Evolutionary conservation across 2,888 invertebrate genomes (phyloP).

Genomic region (Stenolophus ochropezus): DNA sequence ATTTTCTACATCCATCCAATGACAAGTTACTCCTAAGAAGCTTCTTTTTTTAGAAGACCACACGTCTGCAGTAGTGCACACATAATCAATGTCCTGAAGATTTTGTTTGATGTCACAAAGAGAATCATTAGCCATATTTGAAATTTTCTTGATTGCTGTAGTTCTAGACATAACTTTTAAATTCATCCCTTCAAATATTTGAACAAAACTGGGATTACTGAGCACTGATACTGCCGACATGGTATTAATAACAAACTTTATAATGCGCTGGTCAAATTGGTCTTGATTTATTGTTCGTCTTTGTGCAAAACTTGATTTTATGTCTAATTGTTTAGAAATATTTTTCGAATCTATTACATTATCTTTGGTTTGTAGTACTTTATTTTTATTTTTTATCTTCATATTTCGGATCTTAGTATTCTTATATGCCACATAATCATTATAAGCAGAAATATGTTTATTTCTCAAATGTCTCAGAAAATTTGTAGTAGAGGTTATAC

Average conservation of each 20-base stretch:
- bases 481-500: neutral
- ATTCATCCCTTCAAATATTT: neutral
- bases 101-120: neutral
- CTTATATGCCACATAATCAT: neutral
- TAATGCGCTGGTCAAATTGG: neutral
- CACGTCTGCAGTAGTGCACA: neutral
- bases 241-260: neutral
- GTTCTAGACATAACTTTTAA: neutral
- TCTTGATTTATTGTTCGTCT: neutral
- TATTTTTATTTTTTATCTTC: neutral
- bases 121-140: neutral
- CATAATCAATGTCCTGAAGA: neutral
- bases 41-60: slow-evolving; percentile 12
- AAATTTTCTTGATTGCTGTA: neutral
- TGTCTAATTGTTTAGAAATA: neutral
- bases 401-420: neutral
- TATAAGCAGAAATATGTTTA: neutral
- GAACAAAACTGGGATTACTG: neutral
- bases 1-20: neutral
- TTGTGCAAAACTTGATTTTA: neutral
- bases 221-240: neutral
- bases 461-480: neutral
- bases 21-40: neutral
- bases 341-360: neutral
- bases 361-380: neutral